Percentiles rank a stretch among this genome's conserved stretches.
Conservation (phyloP, 2,888 invertebrate genomes). For the Chloroclysta siterata region DNA sequence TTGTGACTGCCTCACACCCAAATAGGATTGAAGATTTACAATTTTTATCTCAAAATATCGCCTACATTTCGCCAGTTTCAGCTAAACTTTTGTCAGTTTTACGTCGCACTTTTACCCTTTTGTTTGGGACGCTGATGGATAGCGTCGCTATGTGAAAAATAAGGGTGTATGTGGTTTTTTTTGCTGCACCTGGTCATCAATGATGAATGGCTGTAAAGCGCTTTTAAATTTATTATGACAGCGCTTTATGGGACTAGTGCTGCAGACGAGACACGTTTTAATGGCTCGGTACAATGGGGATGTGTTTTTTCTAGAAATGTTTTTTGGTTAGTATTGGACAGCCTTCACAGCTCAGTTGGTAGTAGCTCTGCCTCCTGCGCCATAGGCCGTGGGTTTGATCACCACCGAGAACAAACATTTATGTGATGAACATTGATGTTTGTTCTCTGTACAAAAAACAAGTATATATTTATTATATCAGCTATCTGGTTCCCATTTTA, state of each 20-base stretch:
- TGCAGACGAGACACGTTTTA: constrained; percentile 1
- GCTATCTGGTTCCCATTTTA: no score
- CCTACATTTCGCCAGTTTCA: constrained; percentile 3
- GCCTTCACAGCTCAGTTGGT: no score
- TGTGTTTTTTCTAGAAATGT: neutral
- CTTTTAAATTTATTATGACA: constrained; percentile 38
- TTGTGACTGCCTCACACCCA: no score
- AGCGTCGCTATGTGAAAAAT: constrained; percentile 25
- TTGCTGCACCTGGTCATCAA: constrained; percentile 33
- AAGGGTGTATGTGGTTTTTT: constrained; percentile 31
- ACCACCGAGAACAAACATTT: no score
- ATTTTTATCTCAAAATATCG: no score
- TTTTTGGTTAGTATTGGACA: no score
- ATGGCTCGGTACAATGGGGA: neutral
- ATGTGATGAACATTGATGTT: no score
- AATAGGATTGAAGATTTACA: no score
- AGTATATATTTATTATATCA: no score
- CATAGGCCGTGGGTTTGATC: no score
- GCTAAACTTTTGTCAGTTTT: constrained; percentile 1
- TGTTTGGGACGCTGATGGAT: constrained; percentile 24
- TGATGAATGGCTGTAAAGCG: constrained; percentile 40
- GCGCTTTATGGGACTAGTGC: constrained; percentile 21
- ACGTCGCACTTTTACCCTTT: constrained; percentile 24
- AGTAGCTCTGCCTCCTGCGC: no score
- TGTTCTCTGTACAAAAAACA: no score